Evolutionary conservation across 2,797 vertebrate species (phyloP).

Genomic region (Pagetopsis macropterus): DNA sequence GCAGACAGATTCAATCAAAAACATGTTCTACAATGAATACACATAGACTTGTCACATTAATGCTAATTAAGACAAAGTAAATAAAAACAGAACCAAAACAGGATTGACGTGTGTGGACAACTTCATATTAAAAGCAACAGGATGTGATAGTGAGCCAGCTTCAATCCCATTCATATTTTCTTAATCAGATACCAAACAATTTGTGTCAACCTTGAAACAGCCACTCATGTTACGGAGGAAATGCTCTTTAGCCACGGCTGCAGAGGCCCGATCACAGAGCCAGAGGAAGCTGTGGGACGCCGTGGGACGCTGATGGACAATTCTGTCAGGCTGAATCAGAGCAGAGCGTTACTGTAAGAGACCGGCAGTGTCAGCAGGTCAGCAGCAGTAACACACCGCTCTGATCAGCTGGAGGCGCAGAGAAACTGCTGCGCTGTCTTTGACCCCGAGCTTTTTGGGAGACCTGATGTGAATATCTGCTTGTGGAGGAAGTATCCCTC

Average conservation of each 20-base stretch:
- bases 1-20: conserved; percentile 23
- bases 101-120: conserved; percentile 59
- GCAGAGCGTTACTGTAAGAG: neutral
- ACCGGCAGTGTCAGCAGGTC: conserved; percentile 15
- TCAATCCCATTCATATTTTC: conserved; percentile 42
- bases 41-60: conserved; percentile 27
- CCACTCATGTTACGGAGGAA: conserved; percentile 29
- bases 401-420: conserved; percentile 19
- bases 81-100: conserved; percentile 48
- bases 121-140: conserved; percentile 23
- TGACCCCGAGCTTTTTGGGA: conserved; percentile 6
- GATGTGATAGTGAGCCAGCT: conserved; percentile 35
- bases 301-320: conserved; percentile 20
- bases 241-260: conserved; percentile 37
- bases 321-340: conserved; percentile 43
- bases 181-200: conserved; percentile 35
- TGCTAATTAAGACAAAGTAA: conserved; percentile 55
- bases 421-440: neutral
- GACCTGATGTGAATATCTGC: conserved; percentile 10
- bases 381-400: conserved; percentile 20
- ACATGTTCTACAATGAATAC: conserved; percentile 10
- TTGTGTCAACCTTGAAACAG: conserved; percentile 51
- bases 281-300: conserved; percentile 18
- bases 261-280: neutral
- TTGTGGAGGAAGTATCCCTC: neutral